A percentile compares a stretch with the other conserved stretches of the same genome.
Conservation (phyloP, 2,797 vertebrate species). For the Scarus forsteni region DNA sequence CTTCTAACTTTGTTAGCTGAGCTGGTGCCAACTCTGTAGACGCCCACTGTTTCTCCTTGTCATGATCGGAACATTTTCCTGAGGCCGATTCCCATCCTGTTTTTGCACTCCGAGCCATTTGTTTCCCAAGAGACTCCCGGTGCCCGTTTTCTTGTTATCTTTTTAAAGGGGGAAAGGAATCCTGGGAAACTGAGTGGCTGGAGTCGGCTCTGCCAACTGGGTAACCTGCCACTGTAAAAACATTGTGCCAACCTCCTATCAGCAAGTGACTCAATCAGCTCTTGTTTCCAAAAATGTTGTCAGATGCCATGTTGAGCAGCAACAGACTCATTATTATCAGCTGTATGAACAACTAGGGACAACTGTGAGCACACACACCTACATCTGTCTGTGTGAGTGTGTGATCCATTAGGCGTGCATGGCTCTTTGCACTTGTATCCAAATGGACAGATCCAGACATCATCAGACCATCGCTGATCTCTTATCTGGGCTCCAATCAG, state of each 20-base stretch:
- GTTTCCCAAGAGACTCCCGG: conserved; percentile 58
- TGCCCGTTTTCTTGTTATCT: conserved; percentile 68
- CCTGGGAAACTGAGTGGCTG: conserved; percentile 68
- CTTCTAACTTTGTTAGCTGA: conserved; percentile 43
- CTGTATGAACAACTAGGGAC: conserved; percentile 39
- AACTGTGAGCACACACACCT: conserved; percentile 21
- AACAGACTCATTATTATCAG: conserved; percentile 46
- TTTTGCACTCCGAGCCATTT: conserved; percentile 60
- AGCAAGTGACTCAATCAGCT: conserved; percentile 47
- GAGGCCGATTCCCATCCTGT: conserved; percentile 75
- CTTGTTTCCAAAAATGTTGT: conserved; percentile 14
- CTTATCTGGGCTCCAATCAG: conserved; percentile 66
- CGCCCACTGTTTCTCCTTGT: conserved; percentile 25
- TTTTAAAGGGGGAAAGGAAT: conserved; percentile 71
- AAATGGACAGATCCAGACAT: conserved; percentile 59
- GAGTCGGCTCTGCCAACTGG: conserved; percentile 49
- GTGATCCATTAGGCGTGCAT: conserved; percentile 37
- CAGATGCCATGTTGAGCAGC: conserved; percentile 29
- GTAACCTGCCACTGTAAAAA: conserved; percentile 48
- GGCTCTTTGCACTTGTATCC: conserved; percentile 40
- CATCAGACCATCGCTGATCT: conserved; percentile 58
- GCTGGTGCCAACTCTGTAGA: conserved; percentile 47
- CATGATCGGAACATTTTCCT: conserved; percentile 60
- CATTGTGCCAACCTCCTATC: conserved; percentile 47
- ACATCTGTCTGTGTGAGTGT: conserved; percentile 10